Conservation (phyloP, 2,113 vertebrate species). For the Trinectes maculatus region DNA sequence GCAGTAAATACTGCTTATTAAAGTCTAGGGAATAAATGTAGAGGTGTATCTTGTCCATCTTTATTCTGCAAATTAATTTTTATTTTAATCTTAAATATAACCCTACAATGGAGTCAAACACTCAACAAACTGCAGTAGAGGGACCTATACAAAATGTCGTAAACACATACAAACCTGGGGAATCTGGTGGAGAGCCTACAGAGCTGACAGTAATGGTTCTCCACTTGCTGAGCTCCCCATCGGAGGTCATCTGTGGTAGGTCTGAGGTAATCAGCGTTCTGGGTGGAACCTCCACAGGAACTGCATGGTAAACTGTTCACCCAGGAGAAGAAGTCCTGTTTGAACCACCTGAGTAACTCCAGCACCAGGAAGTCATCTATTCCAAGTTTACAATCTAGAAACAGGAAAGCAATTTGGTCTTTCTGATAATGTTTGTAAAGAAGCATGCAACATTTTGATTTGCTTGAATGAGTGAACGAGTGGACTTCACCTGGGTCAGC, state of each 20-base stretch:
- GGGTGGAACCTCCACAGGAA: constrained; percentile 86
- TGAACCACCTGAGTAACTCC: constrained; percentile 95
- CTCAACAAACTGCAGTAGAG: too few relatives aligned
- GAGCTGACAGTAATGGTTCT: constrained; percentile 89
- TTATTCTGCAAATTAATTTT: not conserved
- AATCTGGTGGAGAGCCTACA: constrained; percentile 90
- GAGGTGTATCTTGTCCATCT: not conserved
- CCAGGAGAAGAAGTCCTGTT: constrained; percentile 93
- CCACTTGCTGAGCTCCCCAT: constrained; percentile 88
- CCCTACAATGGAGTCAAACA: too few relatives aligned
- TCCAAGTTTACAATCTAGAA: constrained; percentile 82
- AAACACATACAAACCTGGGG: constrained; percentile 84
- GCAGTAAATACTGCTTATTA: too few relatives aligned
- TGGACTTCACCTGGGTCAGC: constrained; percentile 87
- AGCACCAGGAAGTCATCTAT: constrained; percentile 91
- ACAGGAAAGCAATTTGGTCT: not conserved
- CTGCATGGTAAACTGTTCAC: constrained; percentile 88
- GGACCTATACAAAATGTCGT: not conserved
- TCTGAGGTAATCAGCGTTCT: constrained; percentile 73
- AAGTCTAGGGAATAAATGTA: too few relatives aligned
- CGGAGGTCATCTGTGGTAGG: constrained; percentile 86
- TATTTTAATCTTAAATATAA: not conserved
- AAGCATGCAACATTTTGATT: not conserved
- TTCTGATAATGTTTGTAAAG: not conserved
- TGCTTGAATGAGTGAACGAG: not conserved